These are phyloP conservation scores for Erebia ligea DNA, from an alignment of 2,888 invertebrate species.

Conservation along the genomic window DNA sequence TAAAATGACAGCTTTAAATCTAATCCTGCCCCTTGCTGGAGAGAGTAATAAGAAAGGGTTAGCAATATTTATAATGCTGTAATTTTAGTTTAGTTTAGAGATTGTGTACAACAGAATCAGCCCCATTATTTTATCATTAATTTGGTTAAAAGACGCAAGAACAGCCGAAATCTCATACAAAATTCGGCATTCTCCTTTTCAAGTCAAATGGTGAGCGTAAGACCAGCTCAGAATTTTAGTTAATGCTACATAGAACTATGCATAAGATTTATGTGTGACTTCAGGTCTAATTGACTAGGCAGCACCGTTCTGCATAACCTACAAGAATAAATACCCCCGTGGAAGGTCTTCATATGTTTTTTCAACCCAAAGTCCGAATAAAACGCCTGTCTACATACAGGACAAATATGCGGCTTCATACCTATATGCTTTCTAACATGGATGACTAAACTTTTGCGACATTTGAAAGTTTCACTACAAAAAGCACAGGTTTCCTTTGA, in stretches of 20 bases:
- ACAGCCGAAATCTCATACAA: too few relatives aligned
- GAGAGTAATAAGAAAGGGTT: too few relatives aligned
- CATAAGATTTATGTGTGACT: constrained; percentile 56
- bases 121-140: too few relatives aligned
- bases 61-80: too few relatives aligned
- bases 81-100: too few relatives aligned
- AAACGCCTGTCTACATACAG: constrained; percentile 61
- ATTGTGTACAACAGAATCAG: too few relatives aligned
- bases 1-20: too few relatives aligned
- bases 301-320: constrained; percentile 63
- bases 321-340: constrained; percentile 68
- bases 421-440: constrained; percentile 74
- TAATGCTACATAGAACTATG: constrained; percentile 59
- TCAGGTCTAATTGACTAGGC: constrained; percentile 57
- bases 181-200: too few relatives aligned
- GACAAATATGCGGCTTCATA: constrained; percentile 63
- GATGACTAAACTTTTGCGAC: constrained; percentile 63
- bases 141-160: too few relatives aligned
- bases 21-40: too few relatives aligned
- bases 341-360: constrained; percentile 60
- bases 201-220: not conserved
- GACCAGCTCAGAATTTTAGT: not conserved
- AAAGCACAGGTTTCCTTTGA: constrained; percentile 64
- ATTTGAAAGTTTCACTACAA: constrained; percentile 63
- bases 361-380: constrained; percentile 58